Conservation (phyloP, 2,888 invertebrate species). For the Synergus gifuensis region DNA sequence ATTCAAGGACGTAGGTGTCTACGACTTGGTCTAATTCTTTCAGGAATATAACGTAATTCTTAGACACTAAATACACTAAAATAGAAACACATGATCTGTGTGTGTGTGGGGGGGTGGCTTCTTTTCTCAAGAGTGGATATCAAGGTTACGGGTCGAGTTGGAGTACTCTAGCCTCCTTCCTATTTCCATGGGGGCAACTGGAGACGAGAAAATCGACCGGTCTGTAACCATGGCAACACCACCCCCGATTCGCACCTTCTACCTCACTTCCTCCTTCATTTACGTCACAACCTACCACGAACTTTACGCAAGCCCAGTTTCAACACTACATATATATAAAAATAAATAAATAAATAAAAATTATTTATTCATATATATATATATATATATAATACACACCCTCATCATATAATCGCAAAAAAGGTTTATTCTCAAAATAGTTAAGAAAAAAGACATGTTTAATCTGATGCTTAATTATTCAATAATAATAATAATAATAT, state of each 20-base stretch:
- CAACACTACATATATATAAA: not conserved
- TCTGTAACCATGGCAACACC: constrained; percentile 69
- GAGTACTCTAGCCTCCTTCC: not conserved
- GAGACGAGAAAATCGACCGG: constrained; percentile 69
- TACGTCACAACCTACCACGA: constrained; percentile 42
- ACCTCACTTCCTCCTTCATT: constrained; percentile 8
- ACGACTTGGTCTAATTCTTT: not conserved
- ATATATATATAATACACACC: not conserved
- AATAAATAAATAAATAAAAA: too few relatives aligned
- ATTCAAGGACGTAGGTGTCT: not conserved
- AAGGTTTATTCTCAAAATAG: not conserved
- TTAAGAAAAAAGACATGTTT: too few relatives aligned
- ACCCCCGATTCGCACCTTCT: constrained; percentile 43
- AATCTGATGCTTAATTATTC: too few relatives aligned
- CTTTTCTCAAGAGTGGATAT: not conserved
- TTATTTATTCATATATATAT: too few relatives aligned
- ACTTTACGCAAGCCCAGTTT: constrained; percentile 11
- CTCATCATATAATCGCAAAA: not conserved
- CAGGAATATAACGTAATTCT: not conserved
- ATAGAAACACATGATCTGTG: not conserved
- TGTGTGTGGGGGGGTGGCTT: not conserved
- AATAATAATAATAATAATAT: too few relatives aligned
- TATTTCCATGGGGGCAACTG: constrained; percentile 43
- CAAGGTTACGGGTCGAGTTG: constrained; percentile 24
- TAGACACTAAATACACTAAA: not conserved